These are phyloP conservation scores for Fragum fragum DNA, from an alignment of 2,888 invertebrate species.

Conservation along the genomic window DNA sequence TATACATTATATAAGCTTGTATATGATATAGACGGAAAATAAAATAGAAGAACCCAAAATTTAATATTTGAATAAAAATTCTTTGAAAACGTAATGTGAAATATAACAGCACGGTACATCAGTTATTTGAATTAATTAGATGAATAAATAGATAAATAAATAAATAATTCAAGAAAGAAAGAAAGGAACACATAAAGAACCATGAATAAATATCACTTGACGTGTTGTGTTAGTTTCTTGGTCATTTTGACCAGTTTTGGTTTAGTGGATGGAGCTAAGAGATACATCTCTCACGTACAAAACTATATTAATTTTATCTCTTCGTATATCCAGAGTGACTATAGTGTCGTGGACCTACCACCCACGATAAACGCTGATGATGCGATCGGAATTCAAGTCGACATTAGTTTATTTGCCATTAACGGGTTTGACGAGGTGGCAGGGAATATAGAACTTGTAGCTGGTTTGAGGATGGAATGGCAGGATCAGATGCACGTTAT, in stretches of 20 bases:
- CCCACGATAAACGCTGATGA: slow-evolving; percentile 41
- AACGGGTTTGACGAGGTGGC: slow-evolving; percentile 63
- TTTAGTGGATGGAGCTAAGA: slow-evolving; percentile 24
- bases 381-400: slow-evolving; percentile 35
- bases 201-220: no score
- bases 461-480: slow-evolving; percentile 54
- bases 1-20: no score
- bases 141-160: no score
- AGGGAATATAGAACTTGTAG: slow-evolving; percentile 56
- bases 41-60: no score
- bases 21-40: no score
- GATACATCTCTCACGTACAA: slow-evolving; percentile 56
- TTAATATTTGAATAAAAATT: no score
- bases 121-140: no score
- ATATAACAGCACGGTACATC: no score
- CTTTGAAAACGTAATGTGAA: no score
- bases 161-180: no score
- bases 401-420: slow-evolving; percentile 51
- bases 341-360: slow-evolving; percentile 51
- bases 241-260: not conserved
- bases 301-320: slow-evolving; percentile 61
- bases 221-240: no score
- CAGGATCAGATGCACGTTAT: slow-evolving; percentile 52
- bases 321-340: slow-evolving; percentile 45
- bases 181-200: no score